Evolutionary conservation across 2,888 invertebrate genomes (phyloP).

Genomic region (Thumatha senex): DNA sequence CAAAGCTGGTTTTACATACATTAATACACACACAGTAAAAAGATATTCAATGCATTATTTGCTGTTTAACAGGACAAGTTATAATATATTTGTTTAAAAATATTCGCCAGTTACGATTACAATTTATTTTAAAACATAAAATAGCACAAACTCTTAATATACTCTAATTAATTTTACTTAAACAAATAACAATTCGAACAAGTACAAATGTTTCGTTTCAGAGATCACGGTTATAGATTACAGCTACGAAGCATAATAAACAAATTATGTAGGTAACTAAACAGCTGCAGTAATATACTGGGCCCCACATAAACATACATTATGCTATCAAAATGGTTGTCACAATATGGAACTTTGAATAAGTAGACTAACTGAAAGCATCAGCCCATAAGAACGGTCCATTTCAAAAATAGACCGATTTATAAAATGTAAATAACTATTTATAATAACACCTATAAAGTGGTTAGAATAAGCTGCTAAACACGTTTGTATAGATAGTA

Average conservation of each 20-base stretch:
- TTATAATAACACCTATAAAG: constrained; percentile 59
- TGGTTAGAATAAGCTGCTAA: constrained; percentile 51
- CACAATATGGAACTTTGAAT: constrained; percentile 39
- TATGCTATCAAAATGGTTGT: constrained; percentile 36
- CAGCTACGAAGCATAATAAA: constrained; percentile 40
- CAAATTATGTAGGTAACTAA: constrained; percentile 22
- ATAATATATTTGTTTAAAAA: constrained; percentile 46
- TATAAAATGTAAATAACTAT: constrained; percentile 47
- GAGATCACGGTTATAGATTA: constrained; percentile 54
- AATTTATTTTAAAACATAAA: constrained; percentile 46
- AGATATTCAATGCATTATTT: constrained; percentile 44
- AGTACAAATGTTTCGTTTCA: constrained; percentile 60
- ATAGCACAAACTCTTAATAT: constrained; percentile 51
- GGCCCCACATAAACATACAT: constrained; percentile 39
- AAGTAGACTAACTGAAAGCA: constrained; percentile 18
- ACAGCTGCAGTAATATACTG: constrained; percentile 33
- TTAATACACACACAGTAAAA: constrained; percentile 59
- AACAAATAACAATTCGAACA: constrained; percentile 63
- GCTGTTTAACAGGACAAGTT: constrained; percentile 44
- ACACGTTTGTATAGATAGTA: constrained; percentile 44
- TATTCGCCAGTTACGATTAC: constrained; percentile 54
- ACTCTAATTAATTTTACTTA: constrained; percentile 47
- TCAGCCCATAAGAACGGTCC: constrained; percentile 21
- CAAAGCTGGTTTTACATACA: constrained; percentile 64
- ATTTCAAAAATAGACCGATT: constrained; percentile 32